Conservation (phyloP, 2,888 invertebrate genomes). For the Temnothorax rugatulus region DNA sequence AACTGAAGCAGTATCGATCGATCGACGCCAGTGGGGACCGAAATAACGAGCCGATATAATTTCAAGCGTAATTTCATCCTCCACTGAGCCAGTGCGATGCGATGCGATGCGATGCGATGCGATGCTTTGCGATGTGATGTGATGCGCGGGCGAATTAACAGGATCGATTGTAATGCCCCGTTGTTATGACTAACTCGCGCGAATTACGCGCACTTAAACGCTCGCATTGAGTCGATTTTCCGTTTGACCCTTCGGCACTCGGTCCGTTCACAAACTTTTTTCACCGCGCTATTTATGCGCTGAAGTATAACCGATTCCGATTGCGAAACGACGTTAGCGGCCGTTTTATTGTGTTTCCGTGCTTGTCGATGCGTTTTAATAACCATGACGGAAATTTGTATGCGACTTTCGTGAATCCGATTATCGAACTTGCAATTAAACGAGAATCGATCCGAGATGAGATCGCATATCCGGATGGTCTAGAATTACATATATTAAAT, state of each 20-base stretch:
- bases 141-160: conserved; percentile 75
- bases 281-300: background rate
- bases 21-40: conserved; percentile 68
- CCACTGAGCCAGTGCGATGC: conserved; percentile 49
- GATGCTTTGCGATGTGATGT: conserved; percentile 56
- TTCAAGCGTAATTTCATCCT: conserved; percentile 81
- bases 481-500: background rate
- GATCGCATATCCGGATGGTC: background rate
- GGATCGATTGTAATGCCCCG: conserved; percentile 73
- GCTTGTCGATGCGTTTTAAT: background rate
- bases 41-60: conserved; percentile 79
- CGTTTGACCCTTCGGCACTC: conserved; percentile 35
- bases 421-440: background rate
- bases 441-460: background rate
- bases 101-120: conserved; percentile 1
- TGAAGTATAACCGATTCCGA: background rate
- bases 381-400: conserved; percentile 1
- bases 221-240: conserved; percentile 47
- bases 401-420: background rate
- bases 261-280: background rate
- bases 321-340: conserved; percentile 10
- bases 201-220: conserved; percentile 52
- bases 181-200: conserved; percentile 75
- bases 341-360: conserved; percentile 1
- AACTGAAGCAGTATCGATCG: conserved; percentile 71